phyloP scores from a whole-genome alignment of 53 echinoderm and acorn worm species.

The Arbacia lixula region DNA sequence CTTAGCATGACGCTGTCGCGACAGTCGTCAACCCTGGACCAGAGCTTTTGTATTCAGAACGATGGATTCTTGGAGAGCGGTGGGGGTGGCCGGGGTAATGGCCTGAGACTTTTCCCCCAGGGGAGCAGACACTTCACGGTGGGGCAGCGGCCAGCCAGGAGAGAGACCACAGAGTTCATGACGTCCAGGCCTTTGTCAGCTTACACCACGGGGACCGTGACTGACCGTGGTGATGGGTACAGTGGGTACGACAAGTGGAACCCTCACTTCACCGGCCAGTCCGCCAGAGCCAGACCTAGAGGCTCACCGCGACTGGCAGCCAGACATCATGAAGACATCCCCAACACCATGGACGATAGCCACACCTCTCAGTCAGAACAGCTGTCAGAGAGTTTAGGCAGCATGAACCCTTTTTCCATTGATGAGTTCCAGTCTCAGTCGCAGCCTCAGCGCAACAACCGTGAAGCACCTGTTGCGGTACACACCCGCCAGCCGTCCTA shows the following conservation, averaged over 20 bases:
- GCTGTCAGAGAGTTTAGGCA: slow-evolving; percentile 14
- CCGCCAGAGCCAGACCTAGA: too few relatives aligned
- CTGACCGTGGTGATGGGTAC: neutral
- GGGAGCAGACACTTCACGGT: slow-evolving; percentile 25
- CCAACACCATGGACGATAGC: neutral
- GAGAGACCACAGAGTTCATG: too few relatives aligned
- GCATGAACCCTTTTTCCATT: slow-evolving; percentile 15
- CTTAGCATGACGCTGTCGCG: neutral
- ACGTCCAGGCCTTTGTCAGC: slow-evolving; percentile 1
- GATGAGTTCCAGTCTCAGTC: neutral
- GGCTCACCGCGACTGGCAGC: too few relatives aligned
- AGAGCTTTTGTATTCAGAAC: slow-evolving; percentile 14
- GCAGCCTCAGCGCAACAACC: neutral
- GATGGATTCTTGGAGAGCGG: slow-evolving; percentile 2
- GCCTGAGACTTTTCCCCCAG: neutral
- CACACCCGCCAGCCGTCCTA: slow-evolving; percentile 26
- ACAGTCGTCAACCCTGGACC: neutral
- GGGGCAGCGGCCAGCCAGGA: neutral
- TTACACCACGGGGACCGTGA: slow-evolving; percentile 10
- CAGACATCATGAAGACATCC: too few relatives aligned
- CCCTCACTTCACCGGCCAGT: slow-evolving; percentile 11
- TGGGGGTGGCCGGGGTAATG: neutral
- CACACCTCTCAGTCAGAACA: neutral
- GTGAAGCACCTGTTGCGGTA: neutral
- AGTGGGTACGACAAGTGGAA: slow-evolving; percentile 6